Evolutionary conservation across 2,888 invertebrate genomes (phyloP).

Genomic region (Oxystoma pomonae): DNA sequence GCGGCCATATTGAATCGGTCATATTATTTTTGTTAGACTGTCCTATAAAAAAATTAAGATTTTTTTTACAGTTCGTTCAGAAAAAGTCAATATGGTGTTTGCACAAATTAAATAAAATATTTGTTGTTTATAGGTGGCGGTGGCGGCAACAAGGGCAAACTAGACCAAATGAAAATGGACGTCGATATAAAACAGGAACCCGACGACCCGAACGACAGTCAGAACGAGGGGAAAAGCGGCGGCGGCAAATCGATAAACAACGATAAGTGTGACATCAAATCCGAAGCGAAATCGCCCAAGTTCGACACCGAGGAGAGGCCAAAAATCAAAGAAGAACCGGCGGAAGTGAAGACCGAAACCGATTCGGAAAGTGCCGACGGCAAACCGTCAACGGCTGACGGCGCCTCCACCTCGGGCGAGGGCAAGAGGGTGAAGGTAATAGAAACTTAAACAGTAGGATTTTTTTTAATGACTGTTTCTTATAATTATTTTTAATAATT

Average conservation of each 20-base stretch:
- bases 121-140: too few relatives aligned
- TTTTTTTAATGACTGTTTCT: too few relatives aligned
- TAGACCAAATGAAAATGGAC: constrained; percentile 61
- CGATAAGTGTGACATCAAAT: constrained; percentile 51
- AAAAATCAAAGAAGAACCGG: constrained; percentile 31
- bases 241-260: constrained; percentile 59
- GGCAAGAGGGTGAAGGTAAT: not conserved
- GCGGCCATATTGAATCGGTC: too few relatives aligned
- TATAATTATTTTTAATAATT: too few relatives aligned
- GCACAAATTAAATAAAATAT: too few relatives aligned
- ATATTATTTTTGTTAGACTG: too few relatives aligned
- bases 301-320: constrained; percentile 63
- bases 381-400: not conserved
- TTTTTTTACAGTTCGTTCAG: too few relatives aligned
- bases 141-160: constrained; percentile 58
- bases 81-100: too few relatives aligned
- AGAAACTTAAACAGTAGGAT: too few relatives aligned
- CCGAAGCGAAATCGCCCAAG: constrained; percentile 57
- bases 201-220: constrained; percentile 50
- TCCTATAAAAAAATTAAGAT: too few relatives aligned
- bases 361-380: constrained; percentile 46
- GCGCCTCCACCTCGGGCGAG: not conserved
- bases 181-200: constrained; percentile 61
- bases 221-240: constrained; percentile 54
- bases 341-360: constrained; percentile 37